Conservation (phyloP, 2,797 vertebrate species). For the Chaenodraco wilsoni region DNA sequence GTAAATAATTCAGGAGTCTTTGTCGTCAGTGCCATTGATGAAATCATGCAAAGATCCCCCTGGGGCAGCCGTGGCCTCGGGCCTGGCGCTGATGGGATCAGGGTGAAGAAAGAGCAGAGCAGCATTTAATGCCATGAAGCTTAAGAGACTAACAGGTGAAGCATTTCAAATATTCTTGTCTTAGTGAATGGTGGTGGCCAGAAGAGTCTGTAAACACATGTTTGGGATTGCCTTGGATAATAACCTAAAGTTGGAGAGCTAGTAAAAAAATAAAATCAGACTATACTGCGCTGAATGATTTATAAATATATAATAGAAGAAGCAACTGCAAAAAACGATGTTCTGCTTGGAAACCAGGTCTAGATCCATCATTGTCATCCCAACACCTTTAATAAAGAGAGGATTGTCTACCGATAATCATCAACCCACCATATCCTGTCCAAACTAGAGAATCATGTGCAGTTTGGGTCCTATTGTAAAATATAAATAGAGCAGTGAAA, state of each 20-base stretch:
- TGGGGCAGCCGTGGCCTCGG: constrained; percentile 1
- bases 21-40: constrained; percentile 28
- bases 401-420: constrained; percentile 3
- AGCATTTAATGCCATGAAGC: constrained; percentile 13
- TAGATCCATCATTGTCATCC: not conserved
- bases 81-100: constrained; percentile 23
- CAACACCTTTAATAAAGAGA: constrained; percentile 2
- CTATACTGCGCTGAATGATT: not conserved
- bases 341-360: not conserved
- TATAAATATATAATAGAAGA: constrained; percentile 10
- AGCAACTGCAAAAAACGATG: not conserved
- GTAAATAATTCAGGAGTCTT: constrained; percentile 54
- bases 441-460: not conserved
- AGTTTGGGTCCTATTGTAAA: constrained; percentile 2
- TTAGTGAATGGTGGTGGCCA: not conserved
- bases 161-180: not conserved
- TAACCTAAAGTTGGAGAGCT: constrained; percentile 5
- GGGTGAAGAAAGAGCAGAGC: not conserved
- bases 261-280: not conserved
- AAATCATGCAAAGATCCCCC: constrained; percentile 37
- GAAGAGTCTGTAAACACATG: not conserved
- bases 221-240: not conserved
- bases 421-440: not conserved
- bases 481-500: constrained; percentile 12
- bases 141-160: not conserved